These are phyloP conservation scores for Amazona finschi DNA, from an alignment of 2,797 vertebrate genomes.

Conservation along the genomic window DNA sequence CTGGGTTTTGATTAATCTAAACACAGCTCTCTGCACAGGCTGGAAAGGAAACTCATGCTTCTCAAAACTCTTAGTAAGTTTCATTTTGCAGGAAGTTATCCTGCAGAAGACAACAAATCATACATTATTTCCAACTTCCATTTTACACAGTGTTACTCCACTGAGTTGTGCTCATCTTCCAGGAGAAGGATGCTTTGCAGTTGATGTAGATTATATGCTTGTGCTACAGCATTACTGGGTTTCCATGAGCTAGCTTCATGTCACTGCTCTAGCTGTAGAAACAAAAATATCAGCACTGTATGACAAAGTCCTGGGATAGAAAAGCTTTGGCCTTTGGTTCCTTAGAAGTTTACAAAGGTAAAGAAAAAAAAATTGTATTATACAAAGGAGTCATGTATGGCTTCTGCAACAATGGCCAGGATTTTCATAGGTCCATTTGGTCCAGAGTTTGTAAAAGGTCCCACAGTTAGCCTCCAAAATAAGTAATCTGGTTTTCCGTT, in stretches of 20 bases:
- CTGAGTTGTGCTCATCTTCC: not conserved
- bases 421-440: not conserved
- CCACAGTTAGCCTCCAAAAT: not conserved
- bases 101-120: not conserved
- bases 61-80: not conserved
- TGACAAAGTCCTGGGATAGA: not conserved
- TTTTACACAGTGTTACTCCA: not conserved
- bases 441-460: not conserved
- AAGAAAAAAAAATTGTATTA: not conserved
- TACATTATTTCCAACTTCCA: not conserved
- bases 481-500: not conserved
- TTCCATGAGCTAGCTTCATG: not conserved
- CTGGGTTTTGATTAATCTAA: conserved; percentile 23
- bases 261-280: not conserved
- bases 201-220: not conserved
- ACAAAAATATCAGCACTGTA: not conserved
- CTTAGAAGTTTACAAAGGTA: not conserved
- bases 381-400: not conserved
- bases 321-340: not conserved
- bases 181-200: not conserved
- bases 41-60: not conserved
- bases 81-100: not conserved
- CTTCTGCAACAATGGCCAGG: not conserved
- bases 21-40: not conserved
- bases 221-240: not conserved